Base-by-base conservation (phyloP, 2,113 vertebrate species). In the Chaenocephalus aceratus region DNA sequence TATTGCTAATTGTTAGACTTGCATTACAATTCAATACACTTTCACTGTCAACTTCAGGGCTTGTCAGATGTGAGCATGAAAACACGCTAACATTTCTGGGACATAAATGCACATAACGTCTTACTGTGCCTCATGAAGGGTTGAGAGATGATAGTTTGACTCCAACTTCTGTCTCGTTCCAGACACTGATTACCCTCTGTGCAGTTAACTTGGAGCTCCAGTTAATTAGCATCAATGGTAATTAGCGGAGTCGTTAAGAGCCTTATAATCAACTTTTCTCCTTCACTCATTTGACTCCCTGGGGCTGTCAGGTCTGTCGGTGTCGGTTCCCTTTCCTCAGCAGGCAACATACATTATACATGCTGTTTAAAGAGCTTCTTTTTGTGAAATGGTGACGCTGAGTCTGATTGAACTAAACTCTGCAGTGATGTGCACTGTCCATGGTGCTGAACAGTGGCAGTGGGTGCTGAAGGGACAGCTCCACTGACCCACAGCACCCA, bases 191-290 rank as follows among this genome's bases (percentile, higher is more conserved):
- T 91, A 89, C 88, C 86, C 91, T 92, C 87, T 70, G 71, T 82
- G 89, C 93, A 92, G 88, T 93, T 93, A 93, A 94, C 90, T 90
- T 79, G 77, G 88, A 93, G 88, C 89, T 72, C 72, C 82, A 90
- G 89, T 90, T 94, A 93, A 94, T 94, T 93, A 93, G 91, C 90
- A 91, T 89, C 88, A 81, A 78, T 91, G 88, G 88, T 93, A 94
- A 94, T 94, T 94, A 94, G 92, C 77, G 14, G 83, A 89, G 92
- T 93, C 92, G 88, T 94, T 94, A 93, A 91, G 86, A 93, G 91
- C 88, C 83, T 92, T 93, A 93, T 93, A 93, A 94, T 94, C 93
- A 93, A 94, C 90, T 94, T 94, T 92, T 91, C 87, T 79, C 87
- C 86, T 91, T 90, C 84, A 78, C 78, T 91, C 89, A 89, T 90